A percentile compares a stretch with the other conserved stretches of the same genome.
These are phyloP conservation scores for Dolomedes plantarius DNA, from an alignment of 2,888 invertebrate species.

Conservation along the genomic window DNA sequence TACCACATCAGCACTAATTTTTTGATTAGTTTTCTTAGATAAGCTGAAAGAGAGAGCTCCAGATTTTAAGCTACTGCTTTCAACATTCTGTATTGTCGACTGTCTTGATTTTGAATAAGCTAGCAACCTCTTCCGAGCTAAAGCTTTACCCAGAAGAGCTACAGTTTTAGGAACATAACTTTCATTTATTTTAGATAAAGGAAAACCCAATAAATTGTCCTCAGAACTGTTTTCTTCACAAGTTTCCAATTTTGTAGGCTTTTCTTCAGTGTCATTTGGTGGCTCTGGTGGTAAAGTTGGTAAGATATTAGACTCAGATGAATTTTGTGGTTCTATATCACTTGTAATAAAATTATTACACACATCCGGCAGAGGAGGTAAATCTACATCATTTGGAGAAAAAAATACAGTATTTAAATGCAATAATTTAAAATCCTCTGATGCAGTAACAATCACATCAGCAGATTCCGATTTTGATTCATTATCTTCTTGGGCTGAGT, in stretches of 20 bases:
- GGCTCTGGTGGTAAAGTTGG: background rate
- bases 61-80: conserved; percentile 11
- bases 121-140: conserved; percentile 77
- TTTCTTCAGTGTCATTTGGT: background rate
- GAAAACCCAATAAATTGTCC: background rate
- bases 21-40: conserved; percentile 45
- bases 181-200: conserved; percentile 17
- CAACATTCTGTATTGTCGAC: background rate
- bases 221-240: background rate
- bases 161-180: conserved; percentile 53
- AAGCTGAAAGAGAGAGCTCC: conserved; percentile 62
- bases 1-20: conserved; percentile 47
- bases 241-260: background rate
- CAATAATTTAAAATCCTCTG: conserved; percentile 2
- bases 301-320: background rate
- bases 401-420: conserved; percentile 50
- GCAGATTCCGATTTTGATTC: background rate
- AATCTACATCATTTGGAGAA: conserved; percentile 42
- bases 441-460: background rate
- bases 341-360: no score
- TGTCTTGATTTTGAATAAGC: conserved; percentile 77
- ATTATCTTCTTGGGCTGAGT: background rate
- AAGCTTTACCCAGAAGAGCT: conserved; percentile 76
- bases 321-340: background rate
- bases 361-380: conserved; percentile 60